Conservation (phyloP, 2,797 vertebrate genomes). For the Darevskia nairensis region DNA sequence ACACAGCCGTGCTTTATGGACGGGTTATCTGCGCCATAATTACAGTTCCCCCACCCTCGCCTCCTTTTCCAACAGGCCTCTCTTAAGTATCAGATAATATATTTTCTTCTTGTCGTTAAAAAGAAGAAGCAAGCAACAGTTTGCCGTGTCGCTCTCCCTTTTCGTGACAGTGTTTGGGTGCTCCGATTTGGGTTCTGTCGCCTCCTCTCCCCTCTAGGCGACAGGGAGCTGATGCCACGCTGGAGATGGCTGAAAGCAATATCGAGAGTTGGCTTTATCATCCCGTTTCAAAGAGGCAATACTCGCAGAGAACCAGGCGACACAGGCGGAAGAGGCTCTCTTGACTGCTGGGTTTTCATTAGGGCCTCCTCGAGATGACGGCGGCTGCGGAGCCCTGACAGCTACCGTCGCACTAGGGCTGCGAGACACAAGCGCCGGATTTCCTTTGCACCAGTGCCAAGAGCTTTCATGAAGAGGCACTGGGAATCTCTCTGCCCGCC, state of each 20-base stretch:
- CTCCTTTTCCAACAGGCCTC: slow-evolving; percentile 54
- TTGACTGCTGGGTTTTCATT: slow-evolving; percentile 50
- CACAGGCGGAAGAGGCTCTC: background rate
- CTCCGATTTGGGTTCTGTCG: slow-evolving; percentile 10
- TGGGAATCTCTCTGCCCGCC: slow-evolving; percentile 46
- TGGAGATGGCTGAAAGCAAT: fast-evolving
- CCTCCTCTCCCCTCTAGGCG: background rate
- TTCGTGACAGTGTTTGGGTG: background rate
- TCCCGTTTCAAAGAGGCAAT: slow-evolving; percentile 11
- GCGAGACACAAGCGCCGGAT: background rate
- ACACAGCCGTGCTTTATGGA: background rate
- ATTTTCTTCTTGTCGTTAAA: too few relatives aligned
- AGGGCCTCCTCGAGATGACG: slow-evolving; percentile 32
- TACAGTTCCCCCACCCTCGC: slow-evolving; percentile 28
- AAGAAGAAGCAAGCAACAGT: background rate
- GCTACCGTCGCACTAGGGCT: slow-evolving; percentile 35
- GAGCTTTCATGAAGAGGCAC: slow-evolving; percentile 25
- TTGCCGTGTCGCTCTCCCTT: background rate
- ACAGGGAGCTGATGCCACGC: background rate
- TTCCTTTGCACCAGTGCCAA: background rate
- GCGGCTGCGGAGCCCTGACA: slow-evolving; percentile 49
- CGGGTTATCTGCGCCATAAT: slow-evolving; percentile 38
- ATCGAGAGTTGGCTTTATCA: slow-evolving; percentile 27
- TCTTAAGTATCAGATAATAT: slow-evolving; percentile 28
- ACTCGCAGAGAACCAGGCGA: background rate